Percentiles rank a stretch among this genome's conserved stretches.
These are phyloP conservation scores for Cuculus canorus DNA, from an alignment of 2,797 vertebrate species.

Conservation along the genomic window DNA sequence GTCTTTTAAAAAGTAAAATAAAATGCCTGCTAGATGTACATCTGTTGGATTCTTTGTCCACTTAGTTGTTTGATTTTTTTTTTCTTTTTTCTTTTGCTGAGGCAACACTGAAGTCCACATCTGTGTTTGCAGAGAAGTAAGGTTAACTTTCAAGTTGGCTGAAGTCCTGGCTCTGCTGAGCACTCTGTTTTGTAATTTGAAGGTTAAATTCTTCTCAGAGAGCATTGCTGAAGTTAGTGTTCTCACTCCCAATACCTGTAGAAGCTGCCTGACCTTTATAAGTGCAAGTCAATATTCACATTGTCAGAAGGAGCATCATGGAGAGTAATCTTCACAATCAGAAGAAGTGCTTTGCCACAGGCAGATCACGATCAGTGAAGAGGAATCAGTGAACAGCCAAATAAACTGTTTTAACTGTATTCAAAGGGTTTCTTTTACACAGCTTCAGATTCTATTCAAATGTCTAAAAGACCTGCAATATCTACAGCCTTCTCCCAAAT, in stretches of 20 bases:
- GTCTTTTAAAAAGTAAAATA: conserved; percentile 28
- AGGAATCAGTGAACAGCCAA: conserved; percentile 42
- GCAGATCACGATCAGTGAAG: conserved; percentile 55
- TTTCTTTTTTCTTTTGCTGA: neutral
- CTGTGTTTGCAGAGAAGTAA: conserved; percentile 44
- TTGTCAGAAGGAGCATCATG: conserved; percentile 50
- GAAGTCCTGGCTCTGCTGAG: conserved; percentile 32
- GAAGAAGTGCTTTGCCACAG: conserved; percentile 66
- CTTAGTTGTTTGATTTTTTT: neutral
- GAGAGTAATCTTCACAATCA: conserved; percentile 62
- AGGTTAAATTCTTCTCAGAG: conserved; percentile 67
- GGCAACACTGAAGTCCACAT: neutral
- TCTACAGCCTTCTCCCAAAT: conserved; percentile 32
- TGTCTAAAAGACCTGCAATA: conserved; percentile 22
- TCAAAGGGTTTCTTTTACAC: conserved; percentile 61
- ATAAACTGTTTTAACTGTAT: conserved; percentile 68
- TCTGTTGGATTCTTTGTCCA: neutral
- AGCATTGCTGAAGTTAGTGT: conserved; percentile 52
- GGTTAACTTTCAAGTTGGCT: conserved; percentile 20
- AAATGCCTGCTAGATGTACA: neutral
- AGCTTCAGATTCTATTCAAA: conserved; percentile 62
- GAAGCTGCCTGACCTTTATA: conserved; percentile 74
- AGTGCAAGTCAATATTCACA: conserved; percentile 70
- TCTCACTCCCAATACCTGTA: conserved; percentile 63
- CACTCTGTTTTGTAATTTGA: conserved; percentile 62